These are phyloP conservation scores for Galerucella nymphaeae DNA, from an alignment of 2,888 invertebrate species.

Conservation along the genomic window DNA sequence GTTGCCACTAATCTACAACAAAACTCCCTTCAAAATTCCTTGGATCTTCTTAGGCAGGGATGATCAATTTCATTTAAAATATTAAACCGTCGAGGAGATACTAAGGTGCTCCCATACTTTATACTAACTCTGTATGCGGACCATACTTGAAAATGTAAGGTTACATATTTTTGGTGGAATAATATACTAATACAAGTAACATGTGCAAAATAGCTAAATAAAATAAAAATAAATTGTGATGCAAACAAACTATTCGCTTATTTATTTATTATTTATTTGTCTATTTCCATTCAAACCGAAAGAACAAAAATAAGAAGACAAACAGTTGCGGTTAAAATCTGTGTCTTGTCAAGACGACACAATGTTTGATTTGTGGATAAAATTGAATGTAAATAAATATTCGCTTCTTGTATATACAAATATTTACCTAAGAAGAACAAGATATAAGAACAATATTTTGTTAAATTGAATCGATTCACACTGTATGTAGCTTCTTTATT, in stretches of 20 bases:
- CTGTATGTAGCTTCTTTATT: neutral
- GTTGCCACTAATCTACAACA: no score
- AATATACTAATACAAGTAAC: neutral
- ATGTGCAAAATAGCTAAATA: slow-evolving; percentile 16
- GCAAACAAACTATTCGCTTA: slow-evolving; percentile 19
- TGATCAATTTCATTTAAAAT: no score
- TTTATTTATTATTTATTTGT: slow-evolving; percentile 26
- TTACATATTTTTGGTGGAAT: no score
- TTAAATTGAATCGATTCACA: neutral
- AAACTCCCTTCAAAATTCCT: no score
- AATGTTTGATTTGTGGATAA: slow-evolving; percentile 33
- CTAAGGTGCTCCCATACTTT: no score
- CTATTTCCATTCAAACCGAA: slow-evolving; percentile 25
- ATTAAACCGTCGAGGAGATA: no score
- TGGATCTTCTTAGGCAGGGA: no score
- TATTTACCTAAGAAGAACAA: slow-evolving; percentile 20
- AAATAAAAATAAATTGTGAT: neutral
- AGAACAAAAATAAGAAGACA: slow-evolving; percentile 25
- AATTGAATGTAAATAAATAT: slow-evolving; percentile 28
- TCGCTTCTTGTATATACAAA: slow-evolving; percentile 7
- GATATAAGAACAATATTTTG: neutral
- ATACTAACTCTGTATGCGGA: no score
- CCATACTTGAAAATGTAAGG: no score
- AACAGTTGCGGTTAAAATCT: slow-evolving; percentile 18
- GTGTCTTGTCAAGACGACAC: slow-evolving; percentile 28